These are phyloP conservation scores for Neoitamus cyanurus DNA, from an alignment of 2,888 invertebrate species.

Conservation along the genomic window DNA sequence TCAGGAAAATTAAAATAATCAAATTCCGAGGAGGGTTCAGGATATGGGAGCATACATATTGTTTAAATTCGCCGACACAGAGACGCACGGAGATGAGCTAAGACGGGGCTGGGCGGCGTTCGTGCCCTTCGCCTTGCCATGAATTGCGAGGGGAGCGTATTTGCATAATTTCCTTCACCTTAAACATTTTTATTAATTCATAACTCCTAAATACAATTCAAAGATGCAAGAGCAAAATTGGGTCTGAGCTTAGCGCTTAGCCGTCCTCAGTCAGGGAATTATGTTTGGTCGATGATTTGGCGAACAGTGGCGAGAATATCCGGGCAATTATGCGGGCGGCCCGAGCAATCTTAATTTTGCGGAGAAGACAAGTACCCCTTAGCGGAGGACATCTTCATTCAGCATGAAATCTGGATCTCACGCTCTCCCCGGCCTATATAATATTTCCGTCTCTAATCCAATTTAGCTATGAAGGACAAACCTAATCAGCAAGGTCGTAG, in stretches of 20 bases:
- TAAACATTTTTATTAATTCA: background rate
- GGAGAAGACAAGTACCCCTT: background rate
- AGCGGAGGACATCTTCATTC: background rate
- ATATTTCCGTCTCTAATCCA: background rate
- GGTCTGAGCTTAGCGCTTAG: background rate
- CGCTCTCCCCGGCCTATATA: background rate
- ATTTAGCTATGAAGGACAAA: background rate
- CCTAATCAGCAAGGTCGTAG: background rate
- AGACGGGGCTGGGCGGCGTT: background rate
- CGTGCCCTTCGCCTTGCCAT: background rate
- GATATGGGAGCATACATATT: background rate
- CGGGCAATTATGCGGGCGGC: background rate
- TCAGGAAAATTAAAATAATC: constrained; percentile 4
- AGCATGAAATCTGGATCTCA: background rate
- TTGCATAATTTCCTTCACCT: background rate
- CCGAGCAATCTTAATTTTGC: background rate
- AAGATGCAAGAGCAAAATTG: background rate
- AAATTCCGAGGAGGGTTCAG: constrained; percentile 1
- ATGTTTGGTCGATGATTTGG: background rate
- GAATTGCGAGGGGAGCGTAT: background rate
- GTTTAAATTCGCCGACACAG: background rate
- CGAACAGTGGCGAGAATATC: background rate
- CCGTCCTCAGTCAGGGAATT: background rate
- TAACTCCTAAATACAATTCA: background rate
- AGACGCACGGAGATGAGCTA: background rate